Base-by-base conservation (phyloP, 2,113 vertebrate species). In the Dipodomys spectabilis region DNA sequence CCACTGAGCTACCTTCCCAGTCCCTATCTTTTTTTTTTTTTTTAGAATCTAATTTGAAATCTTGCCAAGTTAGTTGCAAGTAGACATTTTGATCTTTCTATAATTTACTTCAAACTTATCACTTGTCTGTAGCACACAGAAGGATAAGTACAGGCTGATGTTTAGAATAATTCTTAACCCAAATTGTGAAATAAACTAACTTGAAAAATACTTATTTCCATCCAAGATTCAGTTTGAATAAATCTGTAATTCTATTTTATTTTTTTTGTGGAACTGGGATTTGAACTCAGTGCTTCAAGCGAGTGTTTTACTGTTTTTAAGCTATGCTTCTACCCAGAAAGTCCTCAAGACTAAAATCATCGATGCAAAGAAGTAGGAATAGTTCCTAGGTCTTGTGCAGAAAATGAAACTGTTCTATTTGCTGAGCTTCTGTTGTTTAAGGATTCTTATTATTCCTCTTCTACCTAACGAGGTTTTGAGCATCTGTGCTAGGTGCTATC, bases 21-120 rank as follows among this genome's bases (percentile, higher is more conserved):
- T 39, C 5, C 39, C 39, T 39, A 39, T 39, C 39, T 39, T 39
- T 39, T 49, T 71, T 60, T 71, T 60, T 83, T 57, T 84, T 35
- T 74, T 2, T 75, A 60, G 25, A 64, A 69, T 80, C 35, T 79
- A 83, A 30, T 89, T 30, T 60, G 30, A 83, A 62, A 39, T 86
- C 45, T 65, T 89, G 7, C 30, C 19, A 53, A 28, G 30, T 49
- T 49, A 22, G 22, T 16, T 81, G 74, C 20, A 82, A 3, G 53
- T 87, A 68, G 68, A 77, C 12, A 83, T 82, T 80, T 89, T 53
- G 91, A 35, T 91, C 60, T 83, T 95, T n/a, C 27, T 86, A 1
- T 79, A 86, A 74, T 74, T 85, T 89, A 78, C 23, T 89, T 88
- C 25, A 44, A 82, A 71, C 39, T 81, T 81, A 10, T 2, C 84